These are phyloP conservation scores for Maniola jurtina DNA, from an alignment of 1,140 invertebrate genomes.

Conservation along the genomic window DNA sequence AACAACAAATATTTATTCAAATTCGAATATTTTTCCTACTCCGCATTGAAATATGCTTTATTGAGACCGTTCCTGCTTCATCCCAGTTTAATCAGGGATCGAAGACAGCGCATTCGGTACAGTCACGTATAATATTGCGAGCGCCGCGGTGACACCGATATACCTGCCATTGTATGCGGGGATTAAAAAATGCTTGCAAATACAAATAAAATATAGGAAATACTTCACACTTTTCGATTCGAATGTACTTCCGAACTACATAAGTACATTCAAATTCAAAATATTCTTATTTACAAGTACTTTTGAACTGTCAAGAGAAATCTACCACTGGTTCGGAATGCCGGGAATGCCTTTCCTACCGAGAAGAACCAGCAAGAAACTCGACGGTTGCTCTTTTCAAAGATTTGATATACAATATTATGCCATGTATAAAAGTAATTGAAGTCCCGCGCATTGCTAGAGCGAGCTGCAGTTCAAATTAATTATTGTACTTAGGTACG, in stretches of 20 bases:
- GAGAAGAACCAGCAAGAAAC: too few species aligned
- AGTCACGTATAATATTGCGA: slow-evolving; percentile 59
- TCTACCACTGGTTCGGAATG: too few species aligned
- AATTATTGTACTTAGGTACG: too few species aligned
- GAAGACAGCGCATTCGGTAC: slow-evolving; percentile 36
- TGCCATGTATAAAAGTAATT: too few species aligned
- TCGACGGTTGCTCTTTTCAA: too few species aligned
- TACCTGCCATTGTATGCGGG: slow-evolving; percentile 27
- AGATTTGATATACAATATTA: too few species aligned
- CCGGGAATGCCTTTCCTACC: too few species aligned
- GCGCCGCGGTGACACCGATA: slow-evolving; percentile 31
- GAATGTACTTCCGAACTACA: too few species aligned
- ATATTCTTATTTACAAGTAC: too few species aligned
- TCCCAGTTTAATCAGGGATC: slow-evolving; percentile 32
- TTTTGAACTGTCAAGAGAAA: too few species aligned
- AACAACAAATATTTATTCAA: not conserved
- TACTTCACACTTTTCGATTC: slow-evolving; percentile 22
- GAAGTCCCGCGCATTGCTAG: too few species aligned
- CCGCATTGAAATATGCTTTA: slow-evolving; percentile 1
- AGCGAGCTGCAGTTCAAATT: too few species aligned
- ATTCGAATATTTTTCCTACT: not conserved
- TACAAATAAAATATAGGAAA: slow-evolving; percentile 14
- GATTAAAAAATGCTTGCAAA: slow-evolving; percentile 25
- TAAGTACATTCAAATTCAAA: not conserved
- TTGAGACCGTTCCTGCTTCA: slow-evolving; percentile 7